phyloP scores from a whole-genome alignment of 2,888 invertebrate genomes.

The Leucophenga maculata region DNA sequence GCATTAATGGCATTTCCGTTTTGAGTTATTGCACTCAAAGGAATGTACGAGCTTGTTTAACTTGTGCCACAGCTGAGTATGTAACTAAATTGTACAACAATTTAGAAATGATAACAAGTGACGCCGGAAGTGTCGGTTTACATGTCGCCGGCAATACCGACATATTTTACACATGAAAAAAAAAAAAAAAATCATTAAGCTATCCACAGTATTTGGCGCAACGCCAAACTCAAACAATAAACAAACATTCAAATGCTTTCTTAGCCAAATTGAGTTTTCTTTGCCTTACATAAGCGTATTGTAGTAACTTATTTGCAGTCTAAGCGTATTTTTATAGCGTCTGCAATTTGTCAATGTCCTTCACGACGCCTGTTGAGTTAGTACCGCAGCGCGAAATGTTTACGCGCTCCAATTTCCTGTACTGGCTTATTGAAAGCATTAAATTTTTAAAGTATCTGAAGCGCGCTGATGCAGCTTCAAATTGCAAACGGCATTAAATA shows the following conservation, averaged over 20 bases:
- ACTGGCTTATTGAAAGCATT: no score
- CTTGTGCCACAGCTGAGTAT: no score
- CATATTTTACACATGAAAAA: neutral
- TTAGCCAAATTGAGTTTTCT: neutral
- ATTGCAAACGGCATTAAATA: no score
- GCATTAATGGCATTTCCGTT: slow-evolving; percentile 7
- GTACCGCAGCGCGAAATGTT: neutral
- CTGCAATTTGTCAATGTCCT: slow-evolving; percentile 17
- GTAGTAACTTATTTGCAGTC: no score
- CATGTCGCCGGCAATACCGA: neutral
- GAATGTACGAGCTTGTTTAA: no score
- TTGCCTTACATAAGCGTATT: neutral
- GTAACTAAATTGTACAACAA: no score
- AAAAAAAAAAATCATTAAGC: slow-evolving; percentile 2
- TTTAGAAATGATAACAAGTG: neutral
- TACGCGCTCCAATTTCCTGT: no score
- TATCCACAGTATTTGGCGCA: slow-evolving; percentile 7
- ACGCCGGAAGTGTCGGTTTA: neutral
- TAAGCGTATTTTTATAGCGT: slow-evolving; percentile 13
- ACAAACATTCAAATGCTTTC: neutral
- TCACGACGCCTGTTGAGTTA: slow-evolving; percentile 11
- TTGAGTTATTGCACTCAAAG: neutral
- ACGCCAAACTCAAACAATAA: neutral
- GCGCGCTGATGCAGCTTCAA: no score
- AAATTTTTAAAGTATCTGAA: no score